Percentiles rank a stretch among this genome's conserved stretches.
Evolutionary conservation across 2,888 invertebrate species (phyloP).

Genomic region (Caenorhabditis angaria): DNA sequence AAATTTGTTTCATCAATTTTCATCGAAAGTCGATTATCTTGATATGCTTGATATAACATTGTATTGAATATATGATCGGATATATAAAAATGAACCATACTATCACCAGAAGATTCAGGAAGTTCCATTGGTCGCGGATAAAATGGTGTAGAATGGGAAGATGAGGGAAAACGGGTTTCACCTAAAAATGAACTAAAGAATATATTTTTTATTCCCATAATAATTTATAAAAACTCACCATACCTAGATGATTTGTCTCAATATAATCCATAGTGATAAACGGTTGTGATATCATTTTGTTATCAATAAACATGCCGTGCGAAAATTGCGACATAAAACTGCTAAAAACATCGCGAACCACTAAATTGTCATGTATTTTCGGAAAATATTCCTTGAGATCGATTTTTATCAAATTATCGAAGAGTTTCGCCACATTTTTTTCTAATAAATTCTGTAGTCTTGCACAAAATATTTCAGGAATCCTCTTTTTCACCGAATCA

Average conservation of each 20-base stretch:
- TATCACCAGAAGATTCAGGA: conserved; percentile 35
- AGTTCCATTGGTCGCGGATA: conserved; percentile 60
- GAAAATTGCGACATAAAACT: conserved; percentile 66
- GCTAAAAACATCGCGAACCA: conserved; percentile 9
- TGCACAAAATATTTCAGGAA: conserved; percentile 65
- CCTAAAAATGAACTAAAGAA: too few species aligned
- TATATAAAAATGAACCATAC: conserved; percentile 68
- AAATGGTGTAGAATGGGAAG: conserved; percentile 57
- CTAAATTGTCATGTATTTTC: conserved; percentile 18
- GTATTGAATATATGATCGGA: conserved; percentile 69
- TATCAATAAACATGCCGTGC: conserved; percentile 65
- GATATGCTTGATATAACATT: conserved; percentile 68
- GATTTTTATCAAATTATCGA: conserved; percentile 56
- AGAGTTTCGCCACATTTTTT: conserved; percentile 64
- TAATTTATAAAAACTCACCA: conserved; percentile 11
- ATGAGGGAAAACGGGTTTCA: conserved; percentile 61
- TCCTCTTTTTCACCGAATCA: conserved; percentile 63
- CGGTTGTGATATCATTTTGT: conserved; percentile 63
- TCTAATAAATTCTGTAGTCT: conserved; percentile 66
- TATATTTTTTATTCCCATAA: not conserved
- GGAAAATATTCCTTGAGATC: conserved; percentile 63
- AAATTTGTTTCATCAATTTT: conserved; percentile 55
- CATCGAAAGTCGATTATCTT: conserved; percentile 62
- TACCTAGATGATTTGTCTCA: conserved; percentile 67
- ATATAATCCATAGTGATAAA: conserved; percentile 67